Evolutionary conservation across 2,888 invertebrate genomes (phyloP).

Genomic region (Hemaris fuciformis): DNA sequence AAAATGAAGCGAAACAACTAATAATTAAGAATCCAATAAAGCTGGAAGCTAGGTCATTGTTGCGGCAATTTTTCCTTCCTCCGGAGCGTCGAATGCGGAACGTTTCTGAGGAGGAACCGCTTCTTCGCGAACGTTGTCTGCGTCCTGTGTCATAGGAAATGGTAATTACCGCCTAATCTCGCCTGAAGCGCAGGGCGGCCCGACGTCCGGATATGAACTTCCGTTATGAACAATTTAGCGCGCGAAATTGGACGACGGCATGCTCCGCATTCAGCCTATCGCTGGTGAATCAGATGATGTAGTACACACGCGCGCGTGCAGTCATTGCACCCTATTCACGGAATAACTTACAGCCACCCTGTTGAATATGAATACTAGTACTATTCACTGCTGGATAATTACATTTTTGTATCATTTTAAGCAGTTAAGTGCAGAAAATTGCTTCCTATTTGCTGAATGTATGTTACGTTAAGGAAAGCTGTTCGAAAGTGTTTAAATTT

Average conservation of each 20-base stretch:
- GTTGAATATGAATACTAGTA: slow-evolving; percentile 59
- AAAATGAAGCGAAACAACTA: slow-evolving; percentile 16
- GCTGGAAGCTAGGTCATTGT: slow-evolving; percentile 40
- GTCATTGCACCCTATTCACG: slow-evolving; percentile 51
- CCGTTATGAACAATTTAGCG: slow-evolving; percentile 92
- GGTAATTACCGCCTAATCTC: slow-evolving; percentile 83
- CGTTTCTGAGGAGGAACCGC: slow-evolving; percentile 53
- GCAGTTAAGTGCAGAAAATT: slow-evolving; percentile 26
- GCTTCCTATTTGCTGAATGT: slow-evolving; percentile 13
- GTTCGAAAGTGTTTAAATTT: background rate
- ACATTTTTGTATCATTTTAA: slow-evolving; percentile 61
- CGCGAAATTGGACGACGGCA: slow-evolving; percentile 83
- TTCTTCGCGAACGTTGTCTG: slow-evolving; percentile 63
- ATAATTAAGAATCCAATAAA: slow-evolving; percentile 29
- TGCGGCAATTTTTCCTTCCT: slow-evolving; percentile 53
- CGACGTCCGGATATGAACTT: slow-evolving; percentile 91
- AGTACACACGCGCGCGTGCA: slow-evolving; percentile 51
- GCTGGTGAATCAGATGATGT: slow-evolving; percentile 54
- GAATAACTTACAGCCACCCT: slow-evolving; percentile 50
- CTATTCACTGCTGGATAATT: slow-evolving; percentile 56
- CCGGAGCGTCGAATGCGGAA: slow-evolving; percentile 42
- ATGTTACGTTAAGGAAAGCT: background rate
- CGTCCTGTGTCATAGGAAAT: slow-evolving; percentile 79
- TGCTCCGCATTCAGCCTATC: slow-evolving; percentile 67
- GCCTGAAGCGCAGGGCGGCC: slow-evolving; percentile 75